Evolutionary conservation across 2,797 vertebrate species (phyloP).

Genomic region (Gymnoscopelus braueri): DNA sequence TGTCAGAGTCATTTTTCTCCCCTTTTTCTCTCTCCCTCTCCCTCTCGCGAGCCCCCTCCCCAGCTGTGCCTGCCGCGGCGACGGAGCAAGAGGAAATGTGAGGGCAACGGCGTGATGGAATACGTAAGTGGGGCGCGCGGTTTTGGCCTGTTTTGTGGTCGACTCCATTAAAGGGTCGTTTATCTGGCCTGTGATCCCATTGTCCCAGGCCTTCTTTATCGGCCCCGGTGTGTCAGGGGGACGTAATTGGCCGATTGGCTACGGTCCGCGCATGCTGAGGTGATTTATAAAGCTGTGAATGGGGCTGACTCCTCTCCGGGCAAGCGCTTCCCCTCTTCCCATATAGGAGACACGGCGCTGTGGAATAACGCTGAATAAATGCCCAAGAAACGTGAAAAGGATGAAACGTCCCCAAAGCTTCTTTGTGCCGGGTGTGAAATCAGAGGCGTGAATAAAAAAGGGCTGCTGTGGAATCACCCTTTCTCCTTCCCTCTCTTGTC

Average conservation of each 20-base stretch:
- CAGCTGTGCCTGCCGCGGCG: conserved; percentile 97
- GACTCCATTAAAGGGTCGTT: conserved; percentile 88
- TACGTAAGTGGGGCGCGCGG: conserved; percentile 95
- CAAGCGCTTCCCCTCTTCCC: conserved; percentile 81
- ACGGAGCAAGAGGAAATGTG: conserved; percentile 98
- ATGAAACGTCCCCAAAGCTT: conserved; percentile 95
- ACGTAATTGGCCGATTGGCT: conserved; percentile 99
- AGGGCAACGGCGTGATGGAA: conserved; percentile 99
- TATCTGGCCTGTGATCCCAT: conserved; percentile 87
- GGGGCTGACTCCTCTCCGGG: conserved; percentile 86
- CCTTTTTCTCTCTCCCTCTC: conserved; percentile 79
- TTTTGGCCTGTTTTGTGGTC: conserved; percentile 87
- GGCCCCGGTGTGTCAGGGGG: conserved; percentile 92
- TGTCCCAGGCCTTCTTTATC: conserved; percentile 82
- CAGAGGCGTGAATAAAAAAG: conserved; percentile 83
- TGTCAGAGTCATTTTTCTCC: conserved; percentile 94
- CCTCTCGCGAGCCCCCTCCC: conserved; percentile 76
- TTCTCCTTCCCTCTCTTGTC: conserved; percentile 73
- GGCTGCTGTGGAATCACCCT: conserved; percentile 73
- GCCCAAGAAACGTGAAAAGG: conserved; percentile 96
- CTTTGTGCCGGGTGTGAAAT: conserved; percentile 98
- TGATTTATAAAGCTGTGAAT: conserved; percentile 99
- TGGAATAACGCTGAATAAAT: conserved; percentile 80
- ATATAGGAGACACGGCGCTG: conserved; percentile 69
- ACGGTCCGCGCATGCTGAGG: conserved; percentile 87